Conservation (phyloP, 2,888 invertebrate genomes). For the Yponomeuta cagnagella region DNA sequence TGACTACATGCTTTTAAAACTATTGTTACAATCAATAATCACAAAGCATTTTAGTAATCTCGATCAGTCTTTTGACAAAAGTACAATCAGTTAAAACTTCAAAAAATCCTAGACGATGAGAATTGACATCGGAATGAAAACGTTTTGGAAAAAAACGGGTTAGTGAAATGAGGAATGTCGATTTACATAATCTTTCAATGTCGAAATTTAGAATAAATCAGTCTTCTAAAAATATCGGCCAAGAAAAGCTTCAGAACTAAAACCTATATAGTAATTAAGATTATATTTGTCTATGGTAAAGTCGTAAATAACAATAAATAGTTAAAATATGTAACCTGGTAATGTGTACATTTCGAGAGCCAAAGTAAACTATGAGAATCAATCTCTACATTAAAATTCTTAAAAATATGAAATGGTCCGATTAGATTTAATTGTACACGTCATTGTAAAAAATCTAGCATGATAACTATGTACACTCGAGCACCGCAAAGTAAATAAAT, state of each 20-base stretch:
- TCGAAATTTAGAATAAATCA: constrained; percentile 69
- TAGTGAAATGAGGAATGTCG: constrained; percentile 51
- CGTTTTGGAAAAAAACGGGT: constrained; percentile 1
- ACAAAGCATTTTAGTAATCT: constrained; percentile 39
- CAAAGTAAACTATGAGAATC: constrained; percentile 16
- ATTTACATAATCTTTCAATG: constrained; percentile 29
- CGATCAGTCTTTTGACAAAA: constrained; percentile 5
- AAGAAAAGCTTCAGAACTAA: constrained; percentile 26
- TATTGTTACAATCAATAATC: constrained; percentile 65
- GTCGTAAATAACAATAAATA: constrained; percentile 58
- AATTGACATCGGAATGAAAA: not conserved
- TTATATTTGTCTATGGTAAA: not conserved
- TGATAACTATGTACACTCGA: constrained; percentile 65
- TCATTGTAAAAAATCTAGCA: constrained; percentile 70
- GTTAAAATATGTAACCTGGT: constrained; percentile 52
- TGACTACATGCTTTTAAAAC: constrained; percentile 40
- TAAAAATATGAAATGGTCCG: constrained; percentile 53
- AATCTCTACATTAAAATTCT: not conserved
- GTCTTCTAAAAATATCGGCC: constrained; percentile 61
- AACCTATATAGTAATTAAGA: not conserved
- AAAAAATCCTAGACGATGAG: not conserved
- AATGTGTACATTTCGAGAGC: constrained; percentile 30
- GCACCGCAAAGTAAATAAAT: constrained; percentile 57
- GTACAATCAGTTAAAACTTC: not conserved
- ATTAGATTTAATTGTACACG: constrained; percentile 56